Evolutionary conservation across 2,888 invertebrate species (phyloP).

Genomic region (Bhutanitis thaidina): DNA sequence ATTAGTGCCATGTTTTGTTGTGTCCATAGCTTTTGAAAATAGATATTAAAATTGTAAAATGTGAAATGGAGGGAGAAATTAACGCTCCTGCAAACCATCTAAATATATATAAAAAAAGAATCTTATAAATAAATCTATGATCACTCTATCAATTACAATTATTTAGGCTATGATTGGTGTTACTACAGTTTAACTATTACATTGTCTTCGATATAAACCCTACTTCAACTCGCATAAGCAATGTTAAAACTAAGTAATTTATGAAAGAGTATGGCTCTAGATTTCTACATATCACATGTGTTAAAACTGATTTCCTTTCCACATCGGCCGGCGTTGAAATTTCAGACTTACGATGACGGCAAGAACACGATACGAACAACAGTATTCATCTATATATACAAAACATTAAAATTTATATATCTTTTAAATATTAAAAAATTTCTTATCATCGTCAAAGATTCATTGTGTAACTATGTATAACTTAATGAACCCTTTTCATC

Average conservation of each 20-base stretch:
- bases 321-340: slow-evolving; percentile 22
- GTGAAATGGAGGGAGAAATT: slow-evolving; percentile 22
- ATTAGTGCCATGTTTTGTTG: slow-evolving; percentile 12
- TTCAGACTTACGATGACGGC: slow-evolving; percentile 19
- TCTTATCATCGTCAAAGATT: neutral
- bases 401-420: slow-evolving; percentile 17
- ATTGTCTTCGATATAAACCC: slow-evolving; percentile 39
- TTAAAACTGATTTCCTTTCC: slow-evolving; percentile 25
- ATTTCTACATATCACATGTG: slow-evolving; percentile 47
- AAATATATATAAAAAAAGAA: slow-evolving; percentile 52
- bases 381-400: slow-evolving; percentile 21
- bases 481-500: neutral
- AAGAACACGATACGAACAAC: slow-evolving; percentile 18
- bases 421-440: slow-evolving; percentile 5
- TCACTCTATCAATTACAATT: slow-evolving; percentile 68
- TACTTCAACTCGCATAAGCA: slow-evolving; percentile 53
- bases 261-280: slow-evolving; percentile 46
- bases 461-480: neutral
- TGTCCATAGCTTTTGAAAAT: slow-evolving; percentile 17
- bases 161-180: slow-evolving; percentile 77
- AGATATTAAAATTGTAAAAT: slow-evolving; percentile 10
- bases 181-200: slow-evolving; percentile 64
- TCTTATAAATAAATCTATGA: slow-evolving; percentile 72
- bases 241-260: slow-evolving; percentile 43
- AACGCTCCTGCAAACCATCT: slow-evolving; percentile 45